Evolutionary conservation across 2,797 vertebrate species (phyloP).

Genomic region (Sebastiscus tertius): DNA sequence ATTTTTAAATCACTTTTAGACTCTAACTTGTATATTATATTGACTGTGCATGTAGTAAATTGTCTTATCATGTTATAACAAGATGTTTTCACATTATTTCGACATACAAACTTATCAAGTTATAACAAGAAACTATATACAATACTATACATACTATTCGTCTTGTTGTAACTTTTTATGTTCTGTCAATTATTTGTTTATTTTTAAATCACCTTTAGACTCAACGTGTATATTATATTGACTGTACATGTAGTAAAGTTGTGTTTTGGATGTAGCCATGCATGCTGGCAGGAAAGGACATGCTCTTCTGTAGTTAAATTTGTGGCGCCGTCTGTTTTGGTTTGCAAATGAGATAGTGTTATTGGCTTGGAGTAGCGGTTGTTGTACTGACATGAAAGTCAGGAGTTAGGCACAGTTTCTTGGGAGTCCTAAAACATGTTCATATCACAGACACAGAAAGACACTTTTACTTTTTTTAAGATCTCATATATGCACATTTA

Average conservation of each 20-base stretch:
- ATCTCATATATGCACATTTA: neutral
- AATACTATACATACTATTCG: neutral
- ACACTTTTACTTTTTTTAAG: neutral
- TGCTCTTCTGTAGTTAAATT: neutral
- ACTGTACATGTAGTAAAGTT: neutral
- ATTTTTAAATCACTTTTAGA: neutral
- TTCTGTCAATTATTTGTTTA: neutral
- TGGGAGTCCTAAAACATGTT: neutral
- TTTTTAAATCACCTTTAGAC: neutral
- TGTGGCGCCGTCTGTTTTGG: constrained; percentile 39
- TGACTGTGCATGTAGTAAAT: neutral
- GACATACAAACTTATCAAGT: too few species aligned
- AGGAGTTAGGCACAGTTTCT: neutral
- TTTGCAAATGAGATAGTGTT: constrained; percentile 64
- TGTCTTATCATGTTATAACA: too few species aligned
- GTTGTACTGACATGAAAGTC: neutral
- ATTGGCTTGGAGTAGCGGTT: constrained; percentile 7
- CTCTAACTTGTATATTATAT: neutral
- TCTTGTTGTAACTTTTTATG: neutral
- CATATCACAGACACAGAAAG: neutral
- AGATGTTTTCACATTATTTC: too few species aligned
- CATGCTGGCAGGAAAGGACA: neutral
- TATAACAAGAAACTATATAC: too few species aligned
- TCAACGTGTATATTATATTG: neutral
- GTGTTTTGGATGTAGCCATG: neutral